A percentile compares a stretch with the other conserved stretches of the same genome.
Evolutionary conservation across 2,113 vertebrate species (phyloP).

Genomic region (Nothocercus julius): DNA sequence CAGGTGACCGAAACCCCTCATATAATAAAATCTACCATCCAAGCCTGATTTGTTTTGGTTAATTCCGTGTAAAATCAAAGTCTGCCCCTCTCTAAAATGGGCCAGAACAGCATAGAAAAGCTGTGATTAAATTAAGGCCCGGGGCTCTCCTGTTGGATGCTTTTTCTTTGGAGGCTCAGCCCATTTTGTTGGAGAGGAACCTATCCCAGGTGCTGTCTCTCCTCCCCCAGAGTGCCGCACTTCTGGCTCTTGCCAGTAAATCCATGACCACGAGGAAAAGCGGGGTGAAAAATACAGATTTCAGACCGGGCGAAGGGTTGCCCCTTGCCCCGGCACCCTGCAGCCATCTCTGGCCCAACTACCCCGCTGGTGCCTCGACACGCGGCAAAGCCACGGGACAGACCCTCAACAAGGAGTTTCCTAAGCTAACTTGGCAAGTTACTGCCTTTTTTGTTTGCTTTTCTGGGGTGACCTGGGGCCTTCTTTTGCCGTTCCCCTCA

Average conservation of each 20-base stretch:
- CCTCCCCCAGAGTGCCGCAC: background rate
- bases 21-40: background rate
- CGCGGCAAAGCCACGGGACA: background rate
- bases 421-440: background rate
- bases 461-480: too few relatives aligned
- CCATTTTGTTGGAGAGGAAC: background rate
- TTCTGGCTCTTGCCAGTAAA: background rate
- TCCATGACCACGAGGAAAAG: background rate
- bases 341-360: background rate
- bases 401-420: too few relatives aligned
- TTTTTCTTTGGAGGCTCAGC: background rate
- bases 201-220: background rate
- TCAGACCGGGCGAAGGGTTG: background rate
- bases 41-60: background rate
- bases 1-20: background rate
- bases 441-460: too few relatives aligned
- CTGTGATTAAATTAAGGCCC: background rate
- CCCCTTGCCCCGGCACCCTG: too few relatives aligned
- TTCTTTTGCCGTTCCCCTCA: too few relatives aligned
- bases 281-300: too few relatives aligned
- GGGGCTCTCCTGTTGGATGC: background rate
- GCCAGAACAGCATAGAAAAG: background rate
- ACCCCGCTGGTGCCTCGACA: background rate
- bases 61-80: background rate
- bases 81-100: background rate